Conservation (phyloP, 2,113 vertebrate genomes). For the Scartelaos histophorus region DNA sequence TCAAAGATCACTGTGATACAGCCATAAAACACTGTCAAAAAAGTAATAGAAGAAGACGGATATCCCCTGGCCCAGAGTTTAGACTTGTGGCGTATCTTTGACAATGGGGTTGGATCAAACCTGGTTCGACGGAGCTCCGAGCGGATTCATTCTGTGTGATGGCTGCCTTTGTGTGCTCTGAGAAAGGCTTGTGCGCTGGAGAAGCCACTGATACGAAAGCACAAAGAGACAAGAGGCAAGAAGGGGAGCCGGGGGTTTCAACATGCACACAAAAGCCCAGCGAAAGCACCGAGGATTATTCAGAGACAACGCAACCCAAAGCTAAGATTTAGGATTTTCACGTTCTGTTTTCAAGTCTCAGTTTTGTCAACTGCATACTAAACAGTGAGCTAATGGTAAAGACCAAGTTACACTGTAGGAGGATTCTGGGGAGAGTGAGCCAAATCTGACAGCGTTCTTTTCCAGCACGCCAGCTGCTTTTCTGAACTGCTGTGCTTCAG, state of each 20-base stretch:
- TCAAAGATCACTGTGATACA: background rate
- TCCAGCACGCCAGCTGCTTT: background rate
- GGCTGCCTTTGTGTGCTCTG: conserved; percentile 55
- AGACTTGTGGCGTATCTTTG: conserved; percentile 24
- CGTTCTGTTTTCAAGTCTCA: background rate
- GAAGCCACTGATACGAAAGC: conserved; percentile 30
- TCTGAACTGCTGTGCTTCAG: too few species aligned
- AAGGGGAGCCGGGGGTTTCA: conserved; percentile 3
- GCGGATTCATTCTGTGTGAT: conserved; percentile 46
- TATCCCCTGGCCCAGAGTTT: conserved; percentile 1
- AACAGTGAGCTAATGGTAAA: background rate
- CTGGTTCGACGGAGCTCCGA: conserved; percentile 39
- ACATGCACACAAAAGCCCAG: background rate
- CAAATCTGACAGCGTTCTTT: background rate
- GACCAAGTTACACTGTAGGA: background rate
- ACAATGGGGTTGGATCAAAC: conserved; percentile 48
- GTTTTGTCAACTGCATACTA: conserved; percentile 8
- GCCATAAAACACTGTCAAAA: background rate
- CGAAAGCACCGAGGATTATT: conserved; percentile 23
- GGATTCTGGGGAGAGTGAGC: background rate
- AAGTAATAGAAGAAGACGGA: background rate
- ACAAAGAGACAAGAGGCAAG: background rate
- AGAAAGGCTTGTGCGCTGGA: conserved; percentile 38
- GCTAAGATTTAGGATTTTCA: background rate
- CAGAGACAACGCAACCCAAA: conserved; percentile 2